Percentiles rank a stretch among this genome's conserved stretches.
These are phyloP conservation scores for Drosophila takahashii DNA, from an alignment of 1,140 invertebrate species.

Conservation along the genomic window DNA sequence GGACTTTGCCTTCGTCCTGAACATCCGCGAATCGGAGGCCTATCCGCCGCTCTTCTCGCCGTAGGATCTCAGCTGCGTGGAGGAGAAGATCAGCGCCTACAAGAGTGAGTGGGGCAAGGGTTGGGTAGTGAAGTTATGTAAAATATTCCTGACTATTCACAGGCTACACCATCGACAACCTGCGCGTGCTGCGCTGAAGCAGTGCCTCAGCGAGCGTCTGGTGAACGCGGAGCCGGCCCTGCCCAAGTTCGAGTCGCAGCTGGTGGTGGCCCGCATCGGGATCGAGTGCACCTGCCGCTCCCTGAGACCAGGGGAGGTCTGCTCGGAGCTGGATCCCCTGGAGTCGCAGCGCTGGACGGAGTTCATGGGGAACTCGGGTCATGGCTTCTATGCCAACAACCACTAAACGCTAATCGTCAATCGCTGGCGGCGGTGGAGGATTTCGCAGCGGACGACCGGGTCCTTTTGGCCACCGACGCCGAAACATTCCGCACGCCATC, in stretches of 20 bases:
- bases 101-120: too few relatives aligned
- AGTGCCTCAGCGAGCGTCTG: conserved; percentile 80
- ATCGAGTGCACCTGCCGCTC: conserved; percentile 77
- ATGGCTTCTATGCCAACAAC: conserved; percentile 81
- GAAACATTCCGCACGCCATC: not conserved
- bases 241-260: conserved; percentile 80
- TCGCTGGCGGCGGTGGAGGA: not conserved
- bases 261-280: conserved; percentile 76
- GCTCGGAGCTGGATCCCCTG: conserved; percentile 77
- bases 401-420: conserved; percentile 41
- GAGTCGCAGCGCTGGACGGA: conserved; percentile 81
- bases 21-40: conserved; percentile 82
- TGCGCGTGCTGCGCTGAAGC: conserved; percentile 77
- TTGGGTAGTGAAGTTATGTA: too few relatives aligned
- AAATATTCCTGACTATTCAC: too few relatives aligned
- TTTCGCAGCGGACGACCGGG: not conserved
- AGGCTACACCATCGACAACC: conserved; percentile 77
- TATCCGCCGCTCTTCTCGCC: conserved; percentile 81
- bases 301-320: conserved; percentile 71
- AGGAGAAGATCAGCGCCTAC: conserved; percentile 83
- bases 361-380: conserved; percentile 82
- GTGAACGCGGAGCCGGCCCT: conserved; percentile 64
- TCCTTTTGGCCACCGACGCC: conserved; percentile 39
- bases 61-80: conserved; percentile 80
- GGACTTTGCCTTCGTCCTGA: conserved; percentile 83